A percentile compares a stretch with the other conserved stretches of the same genome.
Conservation (phyloP, 2,113 vertebrate genomes). For the Oryctolagus cuniculus region mOryCun1.1 NC_091440.1:93674001-93674500, state of each 20-base stretch:
- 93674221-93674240: not conserved
- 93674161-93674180: not conserved
- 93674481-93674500: not conserved
- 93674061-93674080: not conserved
- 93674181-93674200: not conserved
- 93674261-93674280: slow-evolving; percentile 14
- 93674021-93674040: not conserved
- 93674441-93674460: not conserved
- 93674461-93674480: not conserved
- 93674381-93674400: not conserved
- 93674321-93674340: slow-evolving; percentile 61
- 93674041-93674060: not conserved
- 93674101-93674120: not conserved
- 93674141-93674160: not conserved
- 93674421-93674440: slow-evolving; percentile 54
- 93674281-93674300: slow-evolving; percentile 72
- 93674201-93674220: not conserved
- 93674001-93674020: not conserved
- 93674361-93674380: not conserved
- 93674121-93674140: not conserved
- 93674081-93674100: not conserved
- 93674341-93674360: slow-evolving; percentile 62
- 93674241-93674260: not conserved
- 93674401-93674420: not conserved
- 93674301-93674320: slow-evolving; percentile 57